phyloP scores from a whole-genome alignment of 2,113 vertebrate species.

The Aramus guarauna region DNA sequence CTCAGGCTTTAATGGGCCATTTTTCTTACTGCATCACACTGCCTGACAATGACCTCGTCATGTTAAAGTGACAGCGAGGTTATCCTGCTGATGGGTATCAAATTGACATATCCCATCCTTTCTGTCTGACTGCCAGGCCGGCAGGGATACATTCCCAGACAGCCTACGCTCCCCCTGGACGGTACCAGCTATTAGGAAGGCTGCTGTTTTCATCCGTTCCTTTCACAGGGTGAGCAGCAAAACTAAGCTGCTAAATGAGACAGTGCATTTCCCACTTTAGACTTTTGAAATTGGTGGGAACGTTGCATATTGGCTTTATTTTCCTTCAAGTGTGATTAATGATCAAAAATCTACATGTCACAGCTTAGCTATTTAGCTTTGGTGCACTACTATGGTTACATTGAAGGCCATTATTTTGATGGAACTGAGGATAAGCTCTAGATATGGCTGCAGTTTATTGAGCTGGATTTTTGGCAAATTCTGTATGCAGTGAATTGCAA shows the following conservation, averaged over 20 bases:
- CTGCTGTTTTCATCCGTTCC: not conserved
- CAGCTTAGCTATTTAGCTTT: not conserved
- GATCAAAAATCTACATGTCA: not conserved
- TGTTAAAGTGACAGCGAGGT: constrained; percentile 18
- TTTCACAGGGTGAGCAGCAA: not conserved
- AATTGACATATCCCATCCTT: constrained; percentile 35
- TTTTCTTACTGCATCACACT: constrained; percentile 36
- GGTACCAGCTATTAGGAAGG: not conserved
- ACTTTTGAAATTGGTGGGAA: not conserved
- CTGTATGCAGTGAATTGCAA: not conserved
- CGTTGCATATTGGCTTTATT: not conserved
- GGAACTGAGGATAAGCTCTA: not conserved
- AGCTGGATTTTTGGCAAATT: not conserved
- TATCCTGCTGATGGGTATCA: not conserved
- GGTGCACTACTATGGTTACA: not conserved
- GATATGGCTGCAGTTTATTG: not conserved
- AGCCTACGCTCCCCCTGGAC: not conserved
- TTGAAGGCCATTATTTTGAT: not conserved
- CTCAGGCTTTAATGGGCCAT: constrained; percentile 17
- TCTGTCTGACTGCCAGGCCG: not conserved
- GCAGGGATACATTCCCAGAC: constrained; percentile 25
- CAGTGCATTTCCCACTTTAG: not conserved
- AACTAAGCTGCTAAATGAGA: not conserved
- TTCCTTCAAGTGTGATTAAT: constrained; percentile 22
- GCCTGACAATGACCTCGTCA: constrained; percentile 52